Conservation (phyloP, 2,888 invertebrate genomes). For the Orthonychiurus folsomi region DNA sequence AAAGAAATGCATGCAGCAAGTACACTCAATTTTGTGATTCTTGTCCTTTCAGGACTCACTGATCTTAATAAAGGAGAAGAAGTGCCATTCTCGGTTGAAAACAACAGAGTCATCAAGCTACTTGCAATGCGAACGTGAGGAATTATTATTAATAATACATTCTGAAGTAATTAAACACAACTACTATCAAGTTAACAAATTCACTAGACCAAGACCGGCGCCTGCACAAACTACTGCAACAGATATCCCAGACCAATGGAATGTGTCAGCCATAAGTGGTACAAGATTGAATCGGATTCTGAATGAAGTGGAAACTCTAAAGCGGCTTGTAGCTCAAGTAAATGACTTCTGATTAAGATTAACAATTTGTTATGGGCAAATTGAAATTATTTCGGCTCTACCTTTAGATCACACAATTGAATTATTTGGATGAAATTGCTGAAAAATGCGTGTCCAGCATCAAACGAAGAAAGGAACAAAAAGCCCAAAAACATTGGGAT, state of each 20-base stretch:
- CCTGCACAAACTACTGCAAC: background rate
- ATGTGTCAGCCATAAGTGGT: background rate
- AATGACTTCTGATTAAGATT: background rate
- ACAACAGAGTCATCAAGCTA: background rate
- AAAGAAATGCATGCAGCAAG: background rate
- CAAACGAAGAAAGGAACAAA: background rate
- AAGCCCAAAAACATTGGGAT: conserved; percentile 2
- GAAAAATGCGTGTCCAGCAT: conserved; percentile 5
- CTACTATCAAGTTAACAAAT: too few species aligned
- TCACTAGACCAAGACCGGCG: too few species aligned
- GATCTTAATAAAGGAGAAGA: background rate
- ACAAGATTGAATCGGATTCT: background rate
- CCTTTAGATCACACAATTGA: background rate
- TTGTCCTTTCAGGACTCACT: background rate
- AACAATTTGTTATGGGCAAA: background rate
- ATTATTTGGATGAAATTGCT: background rate
- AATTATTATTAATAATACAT: too few species aligned
- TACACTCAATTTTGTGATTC: background rate
- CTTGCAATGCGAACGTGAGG: background rate
- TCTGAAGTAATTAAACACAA: background rate
- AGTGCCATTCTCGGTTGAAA: background rate
- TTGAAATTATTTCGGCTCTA: background rate
- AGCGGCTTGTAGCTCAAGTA: background rate
- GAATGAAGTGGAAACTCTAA: background rate
- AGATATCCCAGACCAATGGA: background rate